Evolutionary conservation across 1,140 invertebrate species (phyloP), one percentile per base, ranked within the genome.

Genomic region (Anagrus nilaparvatae): DNA sequence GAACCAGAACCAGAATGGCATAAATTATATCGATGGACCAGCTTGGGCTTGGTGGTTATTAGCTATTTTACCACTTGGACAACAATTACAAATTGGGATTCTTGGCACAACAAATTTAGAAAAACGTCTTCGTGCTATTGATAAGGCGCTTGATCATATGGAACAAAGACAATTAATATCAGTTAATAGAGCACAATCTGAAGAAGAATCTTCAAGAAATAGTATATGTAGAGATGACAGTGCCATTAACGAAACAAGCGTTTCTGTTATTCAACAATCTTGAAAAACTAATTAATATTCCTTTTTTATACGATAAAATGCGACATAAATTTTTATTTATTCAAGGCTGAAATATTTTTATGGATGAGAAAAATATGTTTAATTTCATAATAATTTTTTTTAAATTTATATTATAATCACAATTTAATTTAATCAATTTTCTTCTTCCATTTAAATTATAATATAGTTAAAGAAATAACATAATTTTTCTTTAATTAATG

Each of bases 11-110:
- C 70, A 2, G 72, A 84, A 43, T 87, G 82, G 79, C 67, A 73
- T 43, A 66, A 65, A 5, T 61, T 77, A 3, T n/a, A 63, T 74
- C 0, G 82, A 92, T 60, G 90, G 91, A 1, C 88, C 90, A 0
- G 72, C 78, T 2, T 95, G 91, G 91, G 72, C 82, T 1, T 96
- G 91, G 91, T 94, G 89, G 88, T 68, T 92, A 9, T 70, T 92
- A 5, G 85, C 87, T 1, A 82, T 94, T 43, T 63, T 95, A 25
- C 91, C 91, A 0, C 58, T 94, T 1, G 80, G 82, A 24, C 74
- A 77, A 1, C 77, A 82, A 48, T 66, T 87, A 5, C 73, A 89
- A 74, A 72, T 88, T 44, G 77, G 82, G 12, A 82, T 91, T 36
- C 60, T 92, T 7, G 77, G 78, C 3, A 87, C 84, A 25, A 79